Evolutionary conservation across 2,113 vertebrate species (phyloP), one percentile per base, ranked within the genome.

Genomic region (Cyprinus carpio): DNA sequence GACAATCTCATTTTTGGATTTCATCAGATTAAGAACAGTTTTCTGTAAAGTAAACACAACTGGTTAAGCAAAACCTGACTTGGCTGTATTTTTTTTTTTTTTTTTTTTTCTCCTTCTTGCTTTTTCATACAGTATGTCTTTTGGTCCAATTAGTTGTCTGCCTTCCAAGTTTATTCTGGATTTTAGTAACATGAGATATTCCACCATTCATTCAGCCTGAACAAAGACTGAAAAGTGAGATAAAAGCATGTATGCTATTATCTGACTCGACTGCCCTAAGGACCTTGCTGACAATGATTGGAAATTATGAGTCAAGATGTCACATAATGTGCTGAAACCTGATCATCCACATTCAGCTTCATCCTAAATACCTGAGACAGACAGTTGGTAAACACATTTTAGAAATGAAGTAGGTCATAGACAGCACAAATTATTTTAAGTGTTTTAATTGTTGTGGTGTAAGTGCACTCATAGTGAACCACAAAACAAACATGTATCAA

Each of bases 1-100:
- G 86, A 99, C 96, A 16, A 95, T 91, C 76, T 98, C 95, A 6
- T 95, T 97, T 92, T 93, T 94, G 0, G 96, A 96, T 58, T 93
- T 94, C 46, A 99, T 88, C 85, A 98, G 92, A 51, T 95, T 92
- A 37, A 99, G 92, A 82, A 97, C 90, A 0, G 82, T 95, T 90
- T 93, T 95, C 97, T 98, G 90, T 7, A 85, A 83, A 84, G 81
- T n/a, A 51, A 69, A 75, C 77, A 6, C 72, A 25, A 51, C 18
- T 13, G 37, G 49, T 49, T 31, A 16, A 20, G 4, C 4, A 11
- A 18, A 49, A 49, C 8, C n/a, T 11, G 11, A 79, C 56, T 65
- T 5, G 4, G 25, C 43, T 77, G 75, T n/a, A n/a, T n/a, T n/a
- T n/a, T n/a, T n/a, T n/a, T n/a, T n/a, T n/a, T n/a, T 2, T 51